Evolutionary conservation across 1,140 invertebrate species (phyloP), one percentile per base, ranked within the genome.

Genomic region (Drosophila pruinosa): DNA sequence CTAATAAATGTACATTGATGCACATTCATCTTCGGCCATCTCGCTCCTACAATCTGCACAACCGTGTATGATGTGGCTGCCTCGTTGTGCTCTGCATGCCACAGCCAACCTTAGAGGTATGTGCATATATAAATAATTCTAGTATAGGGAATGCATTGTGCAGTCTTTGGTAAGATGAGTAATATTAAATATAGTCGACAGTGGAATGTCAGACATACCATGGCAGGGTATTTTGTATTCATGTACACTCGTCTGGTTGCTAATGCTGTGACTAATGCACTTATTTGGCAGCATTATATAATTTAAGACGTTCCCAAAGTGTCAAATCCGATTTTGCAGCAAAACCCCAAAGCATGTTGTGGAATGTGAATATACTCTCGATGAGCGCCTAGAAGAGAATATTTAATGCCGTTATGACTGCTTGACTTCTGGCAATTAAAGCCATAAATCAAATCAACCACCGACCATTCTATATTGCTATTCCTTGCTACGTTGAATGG

Each of bases 291-390:
- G 45, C 67, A 65, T 72, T 36, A 85, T 85, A 80, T 85, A 69
- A 86, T 80, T 86, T 58, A 86, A 67, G 63, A 59, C 79, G 80
- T 69, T 54, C 75, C 47, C 79, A 86, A 72, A 86, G 80, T 85
- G 76, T 63, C 67, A 85, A 86, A 86, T 85, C 80, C 81, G 81
- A 85, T 86, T 85, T 85, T 41, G 53, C 10, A 24, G 26, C 52
- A 31, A 58, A 53, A 56, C 53, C 22, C 12, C 12, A 24, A 62
- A 67, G 63, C 43, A 48, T 14, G 15, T 52, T 52, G n/a, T 26
- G 7, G 61, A 59, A 56, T 34, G 22, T n/a, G 45, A 22, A 19
- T 43, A 22, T 4, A 36, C 15, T 24, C 26, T n/a, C n/a, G n/a
- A 14, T 47, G 22, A 7, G 14, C 53, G 53, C 19, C 38, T 67